These are phyloP conservation scores for Mactromeris polynyma DNA, from an alignment of 2,888 invertebrate species.

Conservation along the genomic window DNA sequence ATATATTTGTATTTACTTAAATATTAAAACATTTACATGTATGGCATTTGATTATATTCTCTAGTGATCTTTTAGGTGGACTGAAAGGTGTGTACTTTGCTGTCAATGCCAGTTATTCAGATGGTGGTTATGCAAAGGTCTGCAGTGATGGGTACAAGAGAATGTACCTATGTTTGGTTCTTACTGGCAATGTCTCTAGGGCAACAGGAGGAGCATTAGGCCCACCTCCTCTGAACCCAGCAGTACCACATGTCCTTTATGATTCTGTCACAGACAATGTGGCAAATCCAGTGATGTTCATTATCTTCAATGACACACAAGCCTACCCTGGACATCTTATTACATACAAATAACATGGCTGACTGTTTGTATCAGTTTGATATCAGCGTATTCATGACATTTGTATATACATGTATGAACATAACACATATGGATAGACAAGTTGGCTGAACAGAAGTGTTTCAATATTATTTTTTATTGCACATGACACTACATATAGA, in stretches of 20 bases:
- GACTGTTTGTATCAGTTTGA: background rate
- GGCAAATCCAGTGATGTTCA: conserved; percentile 75
- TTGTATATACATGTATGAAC: too few species aligned
- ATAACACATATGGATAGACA: too few species aligned
- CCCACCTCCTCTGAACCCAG: conserved; percentile 64
- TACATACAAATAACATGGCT: conserved; percentile 53
- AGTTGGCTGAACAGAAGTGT: too few species aligned
- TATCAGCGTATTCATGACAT: too few species aligned
- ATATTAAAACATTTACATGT: too few species aligned
- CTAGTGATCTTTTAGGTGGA: background rate
- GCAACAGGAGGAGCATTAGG: conserved; percentile 66
- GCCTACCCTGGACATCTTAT: conserved; percentile 81
- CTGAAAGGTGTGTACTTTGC: conserved; percentile 82
- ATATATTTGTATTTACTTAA: too few species aligned
- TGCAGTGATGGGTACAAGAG: conserved; percentile 66
- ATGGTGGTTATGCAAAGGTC: conserved; percentile 64
- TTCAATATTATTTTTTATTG: too few species aligned
- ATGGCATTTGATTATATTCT: too few species aligned
- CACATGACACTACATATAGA: too few species aligned
- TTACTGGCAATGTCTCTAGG: conserved; percentile 71
- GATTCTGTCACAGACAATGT: conserved; percentile 78
- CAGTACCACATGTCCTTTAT: conserved; percentile 56
- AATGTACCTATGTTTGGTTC: conserved; percentile 75
- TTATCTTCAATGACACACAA: conserved; percentile 81
- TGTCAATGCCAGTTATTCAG: conserved; percentile 73